A percentile compares a stretch with the other conserved stretches of the same genome.
Evolutionary conservation across 2,113 vertebrate species (phyloP).

Genomic region (Progne subis): DNA sequence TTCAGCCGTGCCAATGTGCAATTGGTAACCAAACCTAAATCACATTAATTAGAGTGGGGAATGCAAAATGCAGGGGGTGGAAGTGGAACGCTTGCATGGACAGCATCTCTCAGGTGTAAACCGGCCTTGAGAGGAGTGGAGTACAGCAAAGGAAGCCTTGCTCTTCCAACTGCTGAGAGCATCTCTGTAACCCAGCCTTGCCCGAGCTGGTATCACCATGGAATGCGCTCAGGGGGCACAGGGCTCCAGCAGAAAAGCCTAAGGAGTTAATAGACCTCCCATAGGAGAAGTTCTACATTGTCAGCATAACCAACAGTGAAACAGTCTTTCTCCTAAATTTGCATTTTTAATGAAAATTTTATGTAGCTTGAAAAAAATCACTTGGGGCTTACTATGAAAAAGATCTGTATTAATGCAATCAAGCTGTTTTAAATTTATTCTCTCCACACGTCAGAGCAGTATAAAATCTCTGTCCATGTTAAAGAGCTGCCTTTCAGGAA

Average conservation of each 20-base stretch:
- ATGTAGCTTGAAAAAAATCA: not conserved
- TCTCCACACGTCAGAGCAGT: not conserved
- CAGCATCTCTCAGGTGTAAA: not conserved
- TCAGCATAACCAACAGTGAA: not conserved
- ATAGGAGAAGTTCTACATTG: not conserved
- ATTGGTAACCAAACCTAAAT: not conserved
- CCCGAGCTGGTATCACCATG: not conserved
- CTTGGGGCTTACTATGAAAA: not conserved
- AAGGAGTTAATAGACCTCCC: not conserved
- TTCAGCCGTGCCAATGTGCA: not conserved
- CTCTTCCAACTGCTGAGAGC: not conserved
- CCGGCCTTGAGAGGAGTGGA: not conserved
- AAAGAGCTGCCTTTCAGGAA: not conserved
- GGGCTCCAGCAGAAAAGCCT: not conserved
- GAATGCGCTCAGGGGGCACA: not conserved
- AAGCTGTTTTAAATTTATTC: not conserved
- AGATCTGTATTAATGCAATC: not conserved
- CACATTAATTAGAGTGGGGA: not conserved
- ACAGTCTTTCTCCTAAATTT: not conserved
- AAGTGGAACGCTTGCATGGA: not conserved
- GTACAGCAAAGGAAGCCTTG: not conserved
- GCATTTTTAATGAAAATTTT: not conserved
- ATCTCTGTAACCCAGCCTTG: not conserved
- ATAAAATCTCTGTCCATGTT: not conserved
- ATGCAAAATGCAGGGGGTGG: not conserved